phyloP scores from a whole-genome alignment of 2,888 invertebrate genomes.

The Chloroclysta siterata region DNA sequence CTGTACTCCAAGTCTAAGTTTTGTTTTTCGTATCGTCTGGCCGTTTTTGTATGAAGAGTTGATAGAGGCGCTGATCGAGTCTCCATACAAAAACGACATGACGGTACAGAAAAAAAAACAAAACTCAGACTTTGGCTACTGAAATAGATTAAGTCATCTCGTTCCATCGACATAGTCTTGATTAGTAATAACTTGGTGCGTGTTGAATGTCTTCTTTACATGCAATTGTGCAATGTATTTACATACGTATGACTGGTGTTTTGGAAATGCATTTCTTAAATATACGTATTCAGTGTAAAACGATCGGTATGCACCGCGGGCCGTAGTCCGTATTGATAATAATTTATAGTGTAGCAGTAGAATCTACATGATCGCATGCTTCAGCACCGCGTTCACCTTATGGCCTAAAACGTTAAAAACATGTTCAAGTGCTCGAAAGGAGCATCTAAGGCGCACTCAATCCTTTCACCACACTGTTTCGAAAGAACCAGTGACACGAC shows the following conservation, averaged over 20 bases:
- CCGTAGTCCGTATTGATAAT: conserved; percentile 70
- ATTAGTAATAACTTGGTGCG: conserved; percentile 59
- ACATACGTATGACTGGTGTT: conserved; percentile 74
- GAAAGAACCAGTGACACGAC: no score
- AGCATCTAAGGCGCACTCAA: no score
- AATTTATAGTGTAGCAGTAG: conserved; percentile 72
- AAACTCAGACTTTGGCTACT: neutral
- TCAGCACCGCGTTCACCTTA: conserved; percentile 3
- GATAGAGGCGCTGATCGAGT: no score
- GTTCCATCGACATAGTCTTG: conserved; percentile 4
- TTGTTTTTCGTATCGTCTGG: no score
- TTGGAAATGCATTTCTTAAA: conserved; percentile 80
- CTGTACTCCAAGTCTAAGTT: no score
- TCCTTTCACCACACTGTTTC: no score
- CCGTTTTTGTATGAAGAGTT: no score
- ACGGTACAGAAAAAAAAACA: no score
- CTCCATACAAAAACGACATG: no score
- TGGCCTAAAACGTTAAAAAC: no score
- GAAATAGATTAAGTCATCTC: neutral
- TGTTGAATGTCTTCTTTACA: conserved; percentile 81
- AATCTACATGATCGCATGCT: conserved; percentile 25
- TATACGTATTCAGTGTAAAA: conserved; percentile 70
- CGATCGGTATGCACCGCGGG: conserved; percentile 80
- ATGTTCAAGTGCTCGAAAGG: no score
- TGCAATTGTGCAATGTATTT: conserved; percentile 75